Base-by-base conservation (phyloP, 2,888 invertebrate species). In the Agrotis segetum region DNA sequence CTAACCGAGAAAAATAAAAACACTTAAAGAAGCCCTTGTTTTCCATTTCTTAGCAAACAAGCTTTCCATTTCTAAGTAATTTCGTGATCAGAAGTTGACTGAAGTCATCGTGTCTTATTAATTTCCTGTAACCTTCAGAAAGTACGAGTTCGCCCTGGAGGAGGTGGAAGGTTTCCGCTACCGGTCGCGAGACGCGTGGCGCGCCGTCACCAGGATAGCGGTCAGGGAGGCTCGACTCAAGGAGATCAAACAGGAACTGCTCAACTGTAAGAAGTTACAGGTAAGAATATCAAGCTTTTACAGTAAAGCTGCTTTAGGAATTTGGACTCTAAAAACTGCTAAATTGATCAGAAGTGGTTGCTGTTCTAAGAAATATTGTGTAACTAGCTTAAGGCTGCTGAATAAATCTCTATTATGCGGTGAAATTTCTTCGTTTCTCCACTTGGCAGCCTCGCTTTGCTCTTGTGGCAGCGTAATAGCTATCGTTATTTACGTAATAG, bases 111-210 rank as follows among this genome's bases (percentile, higher is more conserved):
- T 52, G 14, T 62, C 6, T 34, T 56, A 56, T 2, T 34, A 2
- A 4, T 6, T 34, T 55, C 11, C 0, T n/a, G 11, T 29, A 29
- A 3, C 53, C 17, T 92, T 17, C 86, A 98, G 98, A 92, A 98
- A 98, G 70, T 99, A 99, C 94, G 98, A 99, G 90, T 99, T 99
- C 91, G 98, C 98, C 87, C 96, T 99, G 92, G 98, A 99, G 78
- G 99, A 99, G 95, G 98, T 99, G 62, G 99, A 99, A 91, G 98
- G 99, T 0, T 99, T 99, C 93, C 97, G 98, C 79, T 99, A 99
- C 95, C 97, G 99, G 84, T 98, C 99, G 0, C 97, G 98, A 89
- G 99, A 99, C 96, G 99, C 99, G 5, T 98, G 99, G 98, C 97
- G 98, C 87, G 98, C 99, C 1, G 99, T 99, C 13, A 99, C 99